Base-by-base conservation (phyloP, 1,140 invertebrate genomes). In the Drosophila pachea region DNA sequence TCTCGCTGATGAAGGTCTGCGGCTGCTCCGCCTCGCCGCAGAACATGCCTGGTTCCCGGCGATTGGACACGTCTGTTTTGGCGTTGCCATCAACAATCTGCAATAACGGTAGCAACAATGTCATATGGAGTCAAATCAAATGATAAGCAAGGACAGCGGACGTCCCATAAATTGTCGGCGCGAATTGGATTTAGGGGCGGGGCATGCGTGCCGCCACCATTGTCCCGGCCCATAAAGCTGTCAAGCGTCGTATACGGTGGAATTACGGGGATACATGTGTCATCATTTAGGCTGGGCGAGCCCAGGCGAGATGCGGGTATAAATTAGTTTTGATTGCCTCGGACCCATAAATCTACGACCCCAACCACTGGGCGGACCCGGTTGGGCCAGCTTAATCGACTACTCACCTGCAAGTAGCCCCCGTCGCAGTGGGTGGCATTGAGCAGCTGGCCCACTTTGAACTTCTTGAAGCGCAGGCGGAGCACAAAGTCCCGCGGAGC, bases 1-100 rank as follows among this genome's bases (percentile, higher is more conserved):
- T 97, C 90, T 98, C 96, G 9, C 96, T 97, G 81, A 97, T 97
- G 91, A 97, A 97, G 5, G 95, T 97, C 89, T 97, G 95, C 0
- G 96, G 95, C 76, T 97, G 96, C 79, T 98, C 97, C 11, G 95
- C 96, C 88, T 98, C 96, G 0, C 96, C 96, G 89, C 96, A 98
- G 88, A 97, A 98, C 60, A 95, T 93, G 4, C 96, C 96, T 0
- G 95, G 94, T 67, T 96, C 95, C 71, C 95, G 94, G 42, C 95
- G 91, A 89, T 97, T 96, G 55, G 93, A 95, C 7, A 96, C 93
- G 86, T 95, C 94, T 7, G 95, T 95, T 86, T 96, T 96, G 4
- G 94, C 93, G 88, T 97, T 97, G 11, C 95, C 95, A 76, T 95
- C 95, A 7, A 94, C 92, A 66, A 95, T 95, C 94, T 95, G 91